These are phyloP conservation scores for Parazoanthus darwini DNA, from an alignment of 92 coral and sea anemone species.

Conservation along the genomic window DNA sequence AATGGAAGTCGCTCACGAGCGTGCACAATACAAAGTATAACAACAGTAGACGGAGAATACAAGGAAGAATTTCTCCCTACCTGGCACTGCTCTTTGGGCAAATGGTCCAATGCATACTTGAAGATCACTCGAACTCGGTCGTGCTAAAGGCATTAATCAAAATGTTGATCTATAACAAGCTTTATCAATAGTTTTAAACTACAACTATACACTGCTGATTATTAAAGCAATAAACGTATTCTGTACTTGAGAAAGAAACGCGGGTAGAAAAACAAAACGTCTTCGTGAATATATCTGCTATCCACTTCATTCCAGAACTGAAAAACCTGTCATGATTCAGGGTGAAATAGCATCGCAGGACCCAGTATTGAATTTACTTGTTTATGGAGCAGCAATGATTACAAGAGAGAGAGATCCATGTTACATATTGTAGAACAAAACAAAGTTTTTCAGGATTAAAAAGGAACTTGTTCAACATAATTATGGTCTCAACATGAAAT, in stretches of 20 bases:
- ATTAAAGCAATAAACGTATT: not conserved
- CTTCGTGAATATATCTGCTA: too few species aligned
- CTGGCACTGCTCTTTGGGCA: constrained; percentile 95
- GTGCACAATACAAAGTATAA: not conserved
- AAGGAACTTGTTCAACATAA: not conserved
- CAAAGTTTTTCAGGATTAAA: not conserved
- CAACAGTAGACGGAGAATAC: not conserved
- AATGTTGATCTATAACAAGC: not conserved
- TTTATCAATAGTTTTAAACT: not conserved
- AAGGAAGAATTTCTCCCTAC: constrained; percentile 40
- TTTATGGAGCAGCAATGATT: too few species aligned
- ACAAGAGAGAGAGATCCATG: too few species aligned
- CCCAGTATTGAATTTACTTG: too few species aligned
- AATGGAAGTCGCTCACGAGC: not conserved
- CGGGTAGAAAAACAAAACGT: too few species aligned
- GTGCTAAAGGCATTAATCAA: constrained; percentile 58
- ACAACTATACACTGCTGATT: not conserved
- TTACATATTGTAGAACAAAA: not conserved
- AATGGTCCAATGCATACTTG: constrained; percentile 94
- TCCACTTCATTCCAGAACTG: too few species aligned
- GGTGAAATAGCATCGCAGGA: too few species aligned
- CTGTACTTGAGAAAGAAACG: not conserved
- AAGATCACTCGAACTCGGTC: constrained; percentile 96
- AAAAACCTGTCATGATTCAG: too few species aligned
- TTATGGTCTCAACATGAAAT: too few species aligned